These are phyloP conservation scores for Sialis lutaria DNA, from an alignment of 2,888 invertebrate species.

Conservation along the genomic window DNA sequence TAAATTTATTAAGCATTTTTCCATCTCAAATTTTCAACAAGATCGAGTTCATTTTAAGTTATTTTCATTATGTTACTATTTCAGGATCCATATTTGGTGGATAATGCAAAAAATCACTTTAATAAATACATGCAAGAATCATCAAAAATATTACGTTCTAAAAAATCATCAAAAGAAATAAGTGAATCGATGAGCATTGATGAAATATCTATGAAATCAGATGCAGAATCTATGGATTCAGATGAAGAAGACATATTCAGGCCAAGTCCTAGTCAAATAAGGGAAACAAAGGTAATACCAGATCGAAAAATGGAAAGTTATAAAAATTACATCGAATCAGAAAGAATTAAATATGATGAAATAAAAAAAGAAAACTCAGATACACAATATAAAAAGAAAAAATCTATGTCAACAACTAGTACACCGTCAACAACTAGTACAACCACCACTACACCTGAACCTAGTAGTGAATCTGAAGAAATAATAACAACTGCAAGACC, in stretches of 20 bases:
- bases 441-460: neutral
- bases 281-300: too few species aligned
- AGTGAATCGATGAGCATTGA: too few species aligned
- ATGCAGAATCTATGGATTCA: neutral
- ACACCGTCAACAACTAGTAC: neutral
- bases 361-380: neutral
- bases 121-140: neutral
- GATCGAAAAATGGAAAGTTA: too few species aligned
- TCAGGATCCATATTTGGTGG: neutral
- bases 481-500: neutral
- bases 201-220: neutral
- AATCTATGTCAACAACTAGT: neutral
- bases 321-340: too few species aligned
- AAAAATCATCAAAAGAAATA: too few species aligned
- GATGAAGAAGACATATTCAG: neutral
- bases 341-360: too few species aligned
- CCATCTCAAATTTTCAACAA: too few species aligned
- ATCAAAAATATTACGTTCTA: too few species aligned
- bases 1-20: too few species aligned
- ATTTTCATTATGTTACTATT: too few species aligned
- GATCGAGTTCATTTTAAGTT: too few species aligned
- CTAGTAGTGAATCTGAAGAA: neutral
- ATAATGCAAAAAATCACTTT: neutral
- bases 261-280: too few species aligned
- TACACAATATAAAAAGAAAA: neutral